Percentiles rank a stretch among this genome's conserved stretches.
Conservation (phyloP, 2,797 vertebrate genomes). For the Bucorvus abyssinicus region DNA sequence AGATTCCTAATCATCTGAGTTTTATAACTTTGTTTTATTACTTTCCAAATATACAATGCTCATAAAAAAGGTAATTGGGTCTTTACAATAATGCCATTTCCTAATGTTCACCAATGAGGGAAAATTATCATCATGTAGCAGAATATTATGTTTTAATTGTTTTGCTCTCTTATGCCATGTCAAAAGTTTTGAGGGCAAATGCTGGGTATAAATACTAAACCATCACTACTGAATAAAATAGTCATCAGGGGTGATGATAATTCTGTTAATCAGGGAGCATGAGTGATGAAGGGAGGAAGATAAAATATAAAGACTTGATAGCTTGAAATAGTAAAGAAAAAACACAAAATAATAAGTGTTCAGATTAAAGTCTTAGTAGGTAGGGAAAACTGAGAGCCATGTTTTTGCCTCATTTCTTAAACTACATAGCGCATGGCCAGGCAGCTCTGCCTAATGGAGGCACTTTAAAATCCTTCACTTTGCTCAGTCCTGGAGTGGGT, state of each 20-base stretch:
- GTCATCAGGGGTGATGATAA: background rate
- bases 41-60: conserved; percentile 70
- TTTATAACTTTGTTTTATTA: conserved; percentile 72
- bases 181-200: conserved; percentile 43
- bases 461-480: background rate
- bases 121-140: conserved; percentile 51
- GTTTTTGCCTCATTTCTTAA: background rate
- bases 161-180: conserved; percentile 26
- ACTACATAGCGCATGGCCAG: background rate
- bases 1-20: conserved; percentile 67
- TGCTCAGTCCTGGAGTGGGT: background rate
- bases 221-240: background rate
- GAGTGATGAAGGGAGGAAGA: background rate
- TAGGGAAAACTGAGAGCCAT: background rate
- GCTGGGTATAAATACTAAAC: background rate
- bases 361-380: background rate
- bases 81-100: conserved; percentile 69
- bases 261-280: background rate
- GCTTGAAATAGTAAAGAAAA: background rate
- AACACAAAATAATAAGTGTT: background rate
- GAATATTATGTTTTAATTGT: conserved; percentile 57
- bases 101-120: conserved; percentile 63
- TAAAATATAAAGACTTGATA: background rate
- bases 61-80: conserved; percentile 71
- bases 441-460: background rate